Evolutionary conservation across 2,888 invertebrate genomes (phyloP).

Genomic region (Cartodere bifasciata): DNA sequence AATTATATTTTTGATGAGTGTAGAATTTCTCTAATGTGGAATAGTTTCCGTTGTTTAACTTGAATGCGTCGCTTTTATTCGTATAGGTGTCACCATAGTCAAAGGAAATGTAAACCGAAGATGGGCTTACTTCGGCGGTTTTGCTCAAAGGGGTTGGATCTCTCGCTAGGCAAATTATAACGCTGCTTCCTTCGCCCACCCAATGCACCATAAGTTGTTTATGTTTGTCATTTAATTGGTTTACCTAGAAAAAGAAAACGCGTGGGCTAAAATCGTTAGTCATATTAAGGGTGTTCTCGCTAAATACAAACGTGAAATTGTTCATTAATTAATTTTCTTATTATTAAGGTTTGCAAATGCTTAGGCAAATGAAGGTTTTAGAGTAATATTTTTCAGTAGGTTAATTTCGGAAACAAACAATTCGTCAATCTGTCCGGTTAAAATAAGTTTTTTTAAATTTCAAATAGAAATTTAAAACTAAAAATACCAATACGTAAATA

Average conservation of each 20-base stretch:
- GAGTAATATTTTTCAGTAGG: no score
- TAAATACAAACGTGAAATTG: no score
- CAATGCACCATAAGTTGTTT: slow-evolving; percentile 85
- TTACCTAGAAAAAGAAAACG: slow-evolving; percentile 47
- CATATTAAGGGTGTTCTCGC: no score
- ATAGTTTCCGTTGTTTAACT: slow-evolving; percentile 39
- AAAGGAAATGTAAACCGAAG: slow-evolving; percentile 73
- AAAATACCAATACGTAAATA: no score
- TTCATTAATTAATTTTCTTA: no score
- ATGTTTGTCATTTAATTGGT: slow-evolving; percentile 70
- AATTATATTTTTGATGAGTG: slow-evolving; percentile 68
- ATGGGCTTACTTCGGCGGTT: slow-evolving; percentile 37
- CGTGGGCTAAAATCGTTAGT: no score
- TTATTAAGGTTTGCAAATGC: no score
- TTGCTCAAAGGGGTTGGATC: slow-evolving; percentile 47
- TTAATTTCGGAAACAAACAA: no score
- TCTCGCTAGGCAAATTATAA: slow-evolving; percentile 74
- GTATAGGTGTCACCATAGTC: slow-evolving; percentile 73
- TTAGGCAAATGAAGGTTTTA: no score
- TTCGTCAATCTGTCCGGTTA: no score
- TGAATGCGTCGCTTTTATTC: slow-evolving; percentile 59
- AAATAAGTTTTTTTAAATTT: no score
- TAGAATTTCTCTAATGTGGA: slow-evolving; percentile 74
- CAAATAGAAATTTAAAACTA: no score
- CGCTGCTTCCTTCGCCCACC: slow-evolving; percentile 79